Base-by-base conservation (phyloP, 2,888 invertebrate genomes). In the Heliconius sara region DNA sequence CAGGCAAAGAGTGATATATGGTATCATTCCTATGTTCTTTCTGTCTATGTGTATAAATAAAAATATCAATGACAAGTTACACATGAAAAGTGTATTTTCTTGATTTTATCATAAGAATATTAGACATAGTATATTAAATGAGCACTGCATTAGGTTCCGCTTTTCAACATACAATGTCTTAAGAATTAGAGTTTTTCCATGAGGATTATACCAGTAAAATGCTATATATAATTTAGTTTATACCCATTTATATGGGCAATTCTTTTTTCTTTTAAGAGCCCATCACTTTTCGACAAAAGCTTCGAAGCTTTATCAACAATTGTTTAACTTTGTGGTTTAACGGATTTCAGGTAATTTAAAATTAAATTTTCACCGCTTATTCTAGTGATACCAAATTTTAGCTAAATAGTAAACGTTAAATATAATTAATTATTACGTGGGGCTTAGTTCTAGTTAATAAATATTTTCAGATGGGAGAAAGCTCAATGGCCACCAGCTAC, bases 391-490 rank as follows among this genome's bases (percentile, higher is more conserved):
- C 25, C 60, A 22, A 60, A 10, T n/a, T 60, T 60, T 60, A n/a
- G 5, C n/a, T 60, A 60, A 12, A 60, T 60, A 9, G 10, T 63
- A 3, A 63, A n/a, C 25, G 10, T n/a, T 63, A 63, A 63, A 25
- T 63, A 52, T 52, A 52, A 52, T 22, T 19, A 2, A 7, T 52
- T 52, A 22, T 22, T 52, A 52, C 6, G 7, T 19, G n/a, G 60
- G 65, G 9, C 25, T 10, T 43, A 43, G 19, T 25, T 19, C 25
- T 73, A 39, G 1, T 30, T 13, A 9, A 25, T 39, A 65, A 71
- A 19, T 12, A 34, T 47, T 80, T 66, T 6, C 86, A 97, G 97
- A 85, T 98, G 98, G 98, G 98, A 98, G 88, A 97, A 97, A 85
- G 97, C 97, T 0, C 96, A 96, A 85, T 94, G 94, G 91, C 91